Evolutionary conservation across 2,888 invertebrate species (phyloP), one percentile per base, ranked within the genome.

Genomic region (Hemithea aestivaria): DNA sequence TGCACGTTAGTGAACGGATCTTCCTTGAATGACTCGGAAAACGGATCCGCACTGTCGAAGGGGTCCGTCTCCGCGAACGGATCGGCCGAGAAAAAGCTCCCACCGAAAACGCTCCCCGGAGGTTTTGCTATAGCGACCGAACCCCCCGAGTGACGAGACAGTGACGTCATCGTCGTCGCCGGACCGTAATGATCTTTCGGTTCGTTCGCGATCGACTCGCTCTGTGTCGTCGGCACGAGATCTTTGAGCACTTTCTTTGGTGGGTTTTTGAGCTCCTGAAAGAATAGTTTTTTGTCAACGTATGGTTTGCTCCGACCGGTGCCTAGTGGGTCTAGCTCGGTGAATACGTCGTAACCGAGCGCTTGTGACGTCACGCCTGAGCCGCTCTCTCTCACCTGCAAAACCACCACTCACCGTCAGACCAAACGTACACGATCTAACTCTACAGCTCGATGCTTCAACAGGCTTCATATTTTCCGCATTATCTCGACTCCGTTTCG

Each of bases 281-380:
- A 97, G 89, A 97, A 97, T 87, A 96, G 95, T 90, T 96, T 96
- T 88, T 96, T 96, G 90, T 97, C 96, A 70, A 96, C 92, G 88
- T 96, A 97, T 49, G 96, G 96, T 84, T 94, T 94, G 83, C 93
- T 94, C 80, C 94, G 91, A 69, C 96, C 96, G 60, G 95, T 96
- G 70, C 96, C 96, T 73, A 96, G 89, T 45, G 97, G 97, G 90
- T 97, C 96, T 80, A 97, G 89, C 76, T 97, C 96, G 54, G 95
- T 96, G 89, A 97, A 97, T 62, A 96, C 94, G 88, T 96, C 96
- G 88, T 92, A 91, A 75, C 82, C 68, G 73, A 76, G 67, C 62
- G 77, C 58, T 64, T 71, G 57, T 57, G 77, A 43, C 62, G 73
- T 16, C 16, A 16, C 16, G 5, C 16, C 16, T 5, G 51, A 66